A percentile compares a stretch with the other conserved stretches of the same genome.
These are phyloP conservation scores for Dermolepida albohirtum DNA, from an alignment of 2,888 invertebrate species.

Conservation along the genomic window DNA sequence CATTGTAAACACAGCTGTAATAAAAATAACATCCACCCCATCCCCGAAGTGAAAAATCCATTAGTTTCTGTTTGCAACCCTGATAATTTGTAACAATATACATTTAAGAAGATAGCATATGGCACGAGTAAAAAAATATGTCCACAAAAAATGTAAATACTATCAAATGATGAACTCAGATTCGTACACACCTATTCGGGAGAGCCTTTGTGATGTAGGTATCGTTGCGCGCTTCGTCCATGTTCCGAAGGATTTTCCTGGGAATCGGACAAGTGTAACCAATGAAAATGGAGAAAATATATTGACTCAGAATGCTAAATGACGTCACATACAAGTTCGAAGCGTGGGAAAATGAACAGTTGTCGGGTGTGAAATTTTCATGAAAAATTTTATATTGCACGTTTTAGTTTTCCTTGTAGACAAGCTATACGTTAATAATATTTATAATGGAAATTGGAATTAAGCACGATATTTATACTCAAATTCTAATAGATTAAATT, in stretches of 20 bases:
- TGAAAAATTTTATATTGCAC: constrained; percentile 15
- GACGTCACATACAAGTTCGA: constrained; percentile 46
- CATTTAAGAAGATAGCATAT: constrained; percentile 40
- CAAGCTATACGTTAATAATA: background rate
- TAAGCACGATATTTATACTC: too few species aligned
- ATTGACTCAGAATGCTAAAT: constrained; percentile 47
- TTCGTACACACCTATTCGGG: background rate
- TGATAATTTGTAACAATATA: constrained; percentile 48
- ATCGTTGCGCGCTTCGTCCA: background rate
- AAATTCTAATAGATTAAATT: too few species aligned
- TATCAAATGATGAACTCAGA: background rate
- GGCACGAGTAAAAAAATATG: constrained; percentile 33
- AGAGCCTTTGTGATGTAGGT: constrained; percentile 2
- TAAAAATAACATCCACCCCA: constrained; percentile 37
- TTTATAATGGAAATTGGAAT: too few species aligned
- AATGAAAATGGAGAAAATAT: constrained; percentile 48
- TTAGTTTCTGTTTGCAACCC: constrained; percentile 44
- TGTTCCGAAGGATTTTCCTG: constrained; percentile 41
- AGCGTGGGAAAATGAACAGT: constrained; percentile 49
- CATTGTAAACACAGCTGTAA: constrained; percentile 39
- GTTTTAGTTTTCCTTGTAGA: background rate
- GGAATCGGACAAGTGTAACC: constrained; percentile 49
- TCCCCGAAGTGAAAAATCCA: constrained; percentile 42
- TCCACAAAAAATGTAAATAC: constrained; percentile 19
- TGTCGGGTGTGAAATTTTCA: constrained; percentile 32